A percentile compares a stretch with the other conserved stretches of the same genome.
These are phyloP conservation scores for Drosophila eugracilis DNA, from an alignment of 1,140 invertebrate genomes.

Conservation along the genomic window DNA sequence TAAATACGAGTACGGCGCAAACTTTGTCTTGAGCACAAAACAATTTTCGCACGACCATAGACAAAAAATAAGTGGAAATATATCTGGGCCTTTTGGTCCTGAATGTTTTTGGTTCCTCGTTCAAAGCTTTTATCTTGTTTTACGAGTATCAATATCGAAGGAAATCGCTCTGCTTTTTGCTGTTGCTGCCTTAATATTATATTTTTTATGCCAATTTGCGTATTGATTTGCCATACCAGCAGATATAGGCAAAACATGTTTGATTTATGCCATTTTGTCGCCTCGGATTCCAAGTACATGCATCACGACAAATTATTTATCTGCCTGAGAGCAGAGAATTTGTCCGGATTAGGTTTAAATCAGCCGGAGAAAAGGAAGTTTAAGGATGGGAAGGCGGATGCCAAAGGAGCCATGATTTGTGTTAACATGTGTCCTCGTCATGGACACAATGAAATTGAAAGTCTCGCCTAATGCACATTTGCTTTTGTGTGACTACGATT, in stretches of 20 bases:
- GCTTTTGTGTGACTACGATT: neutral
- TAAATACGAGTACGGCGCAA: constrained; percentile 50
- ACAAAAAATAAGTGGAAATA: constrained; percentile 4
- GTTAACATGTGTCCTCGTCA: constrained; percentile 31
- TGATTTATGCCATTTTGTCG: constrained; percentile 67
- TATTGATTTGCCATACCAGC: constrained; percentile 69
- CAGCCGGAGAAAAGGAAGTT: neutral
- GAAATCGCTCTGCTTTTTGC: constrained; percentile 31
- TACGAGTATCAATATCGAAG: constrained; percentile 66
- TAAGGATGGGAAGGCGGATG: neutral
- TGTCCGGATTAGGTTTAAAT: constrained; percentile 36
- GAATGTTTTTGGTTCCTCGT: constrained; percentile 28
- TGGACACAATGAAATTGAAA: constrained; percentile 58
- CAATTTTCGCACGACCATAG: constrained; percentile 55
- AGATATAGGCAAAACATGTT: constrained; percentile 47
- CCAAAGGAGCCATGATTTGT: constrained; percentile 23
- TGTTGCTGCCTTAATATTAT: constrained; percentile 49
- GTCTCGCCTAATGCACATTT: constrained; percentile 41
- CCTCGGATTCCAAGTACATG: constrained; percentile 23
- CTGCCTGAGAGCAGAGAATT: constrained; percentile 14
- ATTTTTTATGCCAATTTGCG: constrained; percentile 72
- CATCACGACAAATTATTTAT: constrained; percentile 43
- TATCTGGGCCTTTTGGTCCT: constrained; percentile 1
- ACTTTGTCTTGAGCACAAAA: constrained; percentile 62
- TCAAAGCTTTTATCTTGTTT: constrained; percentile 61